Conservation (phyloP, 2,113 vertebrate species). For the Platysternon megacephalum region DNA sequence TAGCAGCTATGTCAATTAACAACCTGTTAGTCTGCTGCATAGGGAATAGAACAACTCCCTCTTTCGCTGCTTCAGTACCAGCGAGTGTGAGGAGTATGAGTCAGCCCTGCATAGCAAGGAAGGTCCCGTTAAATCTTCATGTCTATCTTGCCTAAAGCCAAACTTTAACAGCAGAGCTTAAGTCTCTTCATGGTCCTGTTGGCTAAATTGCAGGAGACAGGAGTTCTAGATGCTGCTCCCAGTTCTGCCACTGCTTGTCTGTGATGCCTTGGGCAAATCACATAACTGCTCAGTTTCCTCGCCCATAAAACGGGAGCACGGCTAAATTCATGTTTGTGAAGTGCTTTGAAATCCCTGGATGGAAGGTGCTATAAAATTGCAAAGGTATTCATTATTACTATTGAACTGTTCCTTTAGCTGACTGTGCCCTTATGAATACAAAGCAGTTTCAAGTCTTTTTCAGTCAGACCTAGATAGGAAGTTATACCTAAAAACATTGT, state of each 20-base stretch:
- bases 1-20: not conserved
- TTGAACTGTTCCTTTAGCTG: not conserved
- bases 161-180: not conserved
- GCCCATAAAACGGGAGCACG: rapidly evolving
- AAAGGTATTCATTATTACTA: not conserved
- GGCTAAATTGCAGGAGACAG: not conserved
- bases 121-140: not conserved
- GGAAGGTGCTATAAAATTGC: not conserved
- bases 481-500: not conserved
- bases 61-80: not conserved
- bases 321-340: rapidly evolving
- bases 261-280: rapidly evolving
- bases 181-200: not conserved
- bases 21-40: not conserved
- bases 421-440: rapidly evolving
- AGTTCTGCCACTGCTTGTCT: not conserved
- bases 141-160: not conserved
- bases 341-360: not conserved
- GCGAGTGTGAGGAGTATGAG: not conserved
- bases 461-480: not conserved
- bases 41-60: not conserved
- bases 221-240: not conserved
- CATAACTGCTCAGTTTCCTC: not conserved
- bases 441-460: not conserved
- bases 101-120: not conserved